Percentiles rank a stretch among this genome's conserved stretches.
These are phyloP conservation scores for Furnarius figulus DNA, from an alignment of 2,113 vertebrate species.

Conservation along the genomic window DNA sequence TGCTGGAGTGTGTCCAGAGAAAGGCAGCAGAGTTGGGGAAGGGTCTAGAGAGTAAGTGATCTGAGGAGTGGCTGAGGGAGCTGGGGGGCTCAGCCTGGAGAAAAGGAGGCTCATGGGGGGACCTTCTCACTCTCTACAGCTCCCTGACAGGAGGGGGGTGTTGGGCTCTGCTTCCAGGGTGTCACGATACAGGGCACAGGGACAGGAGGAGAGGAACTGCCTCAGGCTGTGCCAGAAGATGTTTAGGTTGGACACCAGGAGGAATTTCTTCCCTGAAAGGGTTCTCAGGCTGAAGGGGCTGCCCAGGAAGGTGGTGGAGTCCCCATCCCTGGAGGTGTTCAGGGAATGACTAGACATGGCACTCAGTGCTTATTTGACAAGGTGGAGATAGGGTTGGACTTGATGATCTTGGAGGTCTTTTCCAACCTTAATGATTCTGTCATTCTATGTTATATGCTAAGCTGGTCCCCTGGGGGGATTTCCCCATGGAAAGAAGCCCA, in stretches of 20 bases:
- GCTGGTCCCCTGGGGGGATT: neutral
- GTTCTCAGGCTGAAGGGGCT: neutral
- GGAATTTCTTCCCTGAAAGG: neutral
- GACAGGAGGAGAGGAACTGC: neutral
- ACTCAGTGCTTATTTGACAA: neutral
- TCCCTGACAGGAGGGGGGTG: neutral
- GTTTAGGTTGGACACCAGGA: too few relatives aligned
- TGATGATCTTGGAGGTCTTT: neutral
- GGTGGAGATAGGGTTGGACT: neutral
- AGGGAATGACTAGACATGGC: too few relatives aligned
- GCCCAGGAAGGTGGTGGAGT: neutral
- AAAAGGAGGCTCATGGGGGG: neutral
- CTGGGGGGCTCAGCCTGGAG: neutral
- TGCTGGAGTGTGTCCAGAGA: neutral
- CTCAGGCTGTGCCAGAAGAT: too few relatives aligned
- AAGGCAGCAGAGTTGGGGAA: neutral
- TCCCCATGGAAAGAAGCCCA: neutral
- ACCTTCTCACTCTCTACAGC: neutral
- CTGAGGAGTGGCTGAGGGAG: neutral
- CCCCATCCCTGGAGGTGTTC: rapidly evolving
- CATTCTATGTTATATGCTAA: neutral
- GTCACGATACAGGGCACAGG: too few relatives aligned
- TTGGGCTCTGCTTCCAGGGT: neutral
- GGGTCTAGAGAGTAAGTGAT: neutral
- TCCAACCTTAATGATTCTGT: rapidly evolving